Evolutionary conservation across 37 sponge, comb jelly and placozoan species (phyloP), one percentile per base, ranked within the genome.

Genomic region (Spongia lamella): DNA sequence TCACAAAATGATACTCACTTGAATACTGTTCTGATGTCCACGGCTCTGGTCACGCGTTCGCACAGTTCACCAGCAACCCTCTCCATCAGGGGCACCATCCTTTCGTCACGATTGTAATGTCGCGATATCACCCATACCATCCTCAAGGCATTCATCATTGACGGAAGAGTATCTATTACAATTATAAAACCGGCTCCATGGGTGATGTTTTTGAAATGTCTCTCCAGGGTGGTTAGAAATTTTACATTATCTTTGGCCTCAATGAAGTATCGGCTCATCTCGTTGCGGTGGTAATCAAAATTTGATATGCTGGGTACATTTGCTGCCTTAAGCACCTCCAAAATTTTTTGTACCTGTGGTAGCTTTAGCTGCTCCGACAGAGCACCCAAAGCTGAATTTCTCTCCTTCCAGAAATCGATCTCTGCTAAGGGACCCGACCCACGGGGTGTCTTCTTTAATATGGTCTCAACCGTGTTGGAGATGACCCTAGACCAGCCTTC

Each of bases 101-200:
- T 79, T 58, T 95, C 99, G 61, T 98, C 99, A 0, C 91, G 78
- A 83, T 98, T 98, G 69, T 95, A 98, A 66, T 98, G 96, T 7
- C 99, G 88, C 1, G 99, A 98, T 13, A 98, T 94, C 35, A 98
- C 93, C 99, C 99, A 98, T 49, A 98, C 96, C 99, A 98, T 98
- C 56, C 99, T 58, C 67, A 98, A 89, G 7, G 99, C 88, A 69
- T 98, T 98, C 96, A 98, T 90, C 89, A 98, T 57, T 1, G 93
- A 80, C 21, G 96, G 96, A 16, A 98, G 70, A 22, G 96, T 92
- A 38, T 98, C 99, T 20, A 85, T 82, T 1, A 95, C 82, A 0
- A 92, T 72, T 50, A 74, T 38, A 66, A 96, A 96, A 54, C 88
- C 90, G 29, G 91, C 79, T 53, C 99, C 99, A 70, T 89, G 94